Evolutionary conservation across 2,113 vertebrate species (phyloP).

Genomic region (Neodontobutis hainanensis): DNA sequence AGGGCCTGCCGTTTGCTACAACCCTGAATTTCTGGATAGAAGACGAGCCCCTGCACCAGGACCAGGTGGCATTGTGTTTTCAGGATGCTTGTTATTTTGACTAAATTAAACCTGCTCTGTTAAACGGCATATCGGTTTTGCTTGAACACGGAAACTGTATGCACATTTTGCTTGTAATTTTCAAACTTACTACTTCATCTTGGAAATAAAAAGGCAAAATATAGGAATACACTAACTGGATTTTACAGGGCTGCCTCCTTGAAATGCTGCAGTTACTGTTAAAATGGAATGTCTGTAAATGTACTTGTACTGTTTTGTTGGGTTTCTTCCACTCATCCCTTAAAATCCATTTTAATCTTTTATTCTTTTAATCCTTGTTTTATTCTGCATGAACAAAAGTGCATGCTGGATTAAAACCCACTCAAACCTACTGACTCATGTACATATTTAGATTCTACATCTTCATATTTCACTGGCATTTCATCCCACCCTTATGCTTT

Average conservation of each 20-base stretch:
- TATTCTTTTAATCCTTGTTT: constrained; percentile 5
- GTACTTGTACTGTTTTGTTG: constrained; percentile 36
- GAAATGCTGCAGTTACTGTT: constrained; percentile 24
- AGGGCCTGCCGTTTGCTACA: constrained; percentile 79
- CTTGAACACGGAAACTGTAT: constrained; percentile 35
- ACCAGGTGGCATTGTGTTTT: constrained; percentile 75
- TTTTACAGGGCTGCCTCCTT: constrained; percentile 18
- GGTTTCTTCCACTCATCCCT: constrained; percentile 24
- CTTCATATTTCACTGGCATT: constrained; percentile 8
- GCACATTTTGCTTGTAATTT: constrained; percentile 49
- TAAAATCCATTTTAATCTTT: constrained; percentile 36
- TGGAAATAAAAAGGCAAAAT: constrained; percentile 26
- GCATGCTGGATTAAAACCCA: constrained; percentile 43
- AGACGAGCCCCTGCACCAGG: constrained; percentile 63
- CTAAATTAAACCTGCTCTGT: constrained; percentile 33
- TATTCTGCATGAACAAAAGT: constrained; percentile 52
- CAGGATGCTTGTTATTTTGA: constrained; percentile 27
- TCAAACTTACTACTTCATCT: constrained; percentile 34
- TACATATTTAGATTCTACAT: constrained; percentile 10
- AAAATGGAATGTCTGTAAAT: constrained; percentile 31
- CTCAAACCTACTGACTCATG: constrained; percentile 1
- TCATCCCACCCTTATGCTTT: constrained; percentile 25
- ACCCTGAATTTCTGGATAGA: constrained; percentile 79
- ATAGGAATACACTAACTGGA: constrained; percentile 43
- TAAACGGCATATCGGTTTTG: constrained; percentile 28